Evolutionary conservation across 2,797 vertebrate genomes (phyloP), one percentile per base, ranked within the genome.

Genomic region (Sebastes matsubarae): DNA sequence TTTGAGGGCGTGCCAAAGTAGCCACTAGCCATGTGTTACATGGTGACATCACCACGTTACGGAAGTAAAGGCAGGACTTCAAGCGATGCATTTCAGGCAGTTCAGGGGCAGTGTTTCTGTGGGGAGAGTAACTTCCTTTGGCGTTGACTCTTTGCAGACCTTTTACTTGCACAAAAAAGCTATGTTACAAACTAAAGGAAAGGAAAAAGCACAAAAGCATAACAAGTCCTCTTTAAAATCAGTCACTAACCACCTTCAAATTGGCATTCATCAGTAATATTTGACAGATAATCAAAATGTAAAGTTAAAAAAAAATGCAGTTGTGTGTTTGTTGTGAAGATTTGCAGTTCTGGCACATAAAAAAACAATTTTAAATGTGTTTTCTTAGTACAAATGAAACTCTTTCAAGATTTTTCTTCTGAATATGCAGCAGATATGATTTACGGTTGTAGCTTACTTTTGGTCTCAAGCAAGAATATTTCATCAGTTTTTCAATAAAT

Each of bases 401-500:
- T 29, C n/a, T 58, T 42, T 14, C n/a, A n/a, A 57, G 18, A 29
- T 1, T 24, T 69, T 57, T 63, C 52, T 5, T 60, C 46, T 42
- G 46, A 77, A 58, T 68, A 36, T 84, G 58, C 34, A 75, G 20
- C 29, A 60, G 29, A 71, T 22, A 16, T 0, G 29, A 66, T 83
- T 77, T 24, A 8, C 55, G 52, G 50, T n/a, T 50, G n/a, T 14
- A 27, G 5, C 6, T 70, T 50, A 8, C 6, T 72, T 77, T 77
- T 12, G 16, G 22, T 66, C n/a, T 59, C 52, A 25, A 36, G 42
- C 14, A n/a, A 75, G 6, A 6, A 65, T 25, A 72, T 46, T 69
- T 68, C 58, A 77, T 52, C 24, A 64, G 16, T 77, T 79, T 36
- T 78, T 34, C n/a, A 75, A 22, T 36, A 30, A 24, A 54, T 72